phyloP scores from a whole-genome alignment of 2,888 invertebrate genomes.

The Beris chalybata region DNA sequence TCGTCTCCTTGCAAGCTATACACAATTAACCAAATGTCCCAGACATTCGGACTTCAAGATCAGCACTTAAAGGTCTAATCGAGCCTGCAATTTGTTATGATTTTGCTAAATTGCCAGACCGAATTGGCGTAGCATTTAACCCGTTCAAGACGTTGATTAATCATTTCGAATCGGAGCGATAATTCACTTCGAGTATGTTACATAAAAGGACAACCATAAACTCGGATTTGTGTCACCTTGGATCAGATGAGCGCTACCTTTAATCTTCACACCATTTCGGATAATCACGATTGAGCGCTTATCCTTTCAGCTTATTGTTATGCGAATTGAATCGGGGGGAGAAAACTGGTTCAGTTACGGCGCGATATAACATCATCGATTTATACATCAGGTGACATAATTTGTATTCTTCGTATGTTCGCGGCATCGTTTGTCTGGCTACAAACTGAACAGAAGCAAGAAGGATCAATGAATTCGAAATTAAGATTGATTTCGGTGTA shows the following conservation, averaged over 20 bases:
- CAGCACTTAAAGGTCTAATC: conserved; percentile 35
- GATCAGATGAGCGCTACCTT: conserved; percentile 25
- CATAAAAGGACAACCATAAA: conserved; percentile 24
- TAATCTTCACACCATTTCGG: conserved; percentile 16
- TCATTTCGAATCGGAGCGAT: conserved; percentile 2
- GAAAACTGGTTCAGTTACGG: no score
- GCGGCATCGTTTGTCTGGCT: no score
- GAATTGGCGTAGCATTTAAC: not conserved
- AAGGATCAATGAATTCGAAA: no score
- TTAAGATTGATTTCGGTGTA: no score
- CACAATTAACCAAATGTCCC: not conserved
- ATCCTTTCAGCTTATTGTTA: no score
- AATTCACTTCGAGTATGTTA: conserved; percentile 18
- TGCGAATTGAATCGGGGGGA: no score
- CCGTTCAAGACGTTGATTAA: conserved; percentile 11
- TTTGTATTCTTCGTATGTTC: no score
- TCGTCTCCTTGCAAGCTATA: not conserved
- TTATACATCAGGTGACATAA: no score
- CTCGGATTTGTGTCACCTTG: conserved; percentile 26
- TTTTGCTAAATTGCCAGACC: conserved; percentile 23
- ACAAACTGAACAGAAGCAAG: no score
- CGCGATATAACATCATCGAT: no score
- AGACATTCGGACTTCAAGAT: not conserved
- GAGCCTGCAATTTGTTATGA: conserved; percentile 35
- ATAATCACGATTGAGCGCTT: conserved; percentile 9